Base-by-base conservation (phyloP, 2,797 vertebrate species). In the Xerus rutilus region DNA sequence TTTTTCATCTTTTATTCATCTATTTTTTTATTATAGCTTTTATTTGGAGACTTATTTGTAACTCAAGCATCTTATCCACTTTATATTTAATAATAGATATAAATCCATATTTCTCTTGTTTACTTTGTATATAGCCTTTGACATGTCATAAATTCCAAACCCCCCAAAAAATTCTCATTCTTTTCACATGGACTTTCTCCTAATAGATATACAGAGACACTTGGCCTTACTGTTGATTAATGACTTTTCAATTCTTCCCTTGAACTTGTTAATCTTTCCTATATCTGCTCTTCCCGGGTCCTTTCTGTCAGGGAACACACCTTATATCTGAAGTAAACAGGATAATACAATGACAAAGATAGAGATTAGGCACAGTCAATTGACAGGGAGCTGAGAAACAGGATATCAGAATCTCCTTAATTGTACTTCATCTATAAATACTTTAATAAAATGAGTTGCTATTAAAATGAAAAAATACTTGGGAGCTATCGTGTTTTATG, bases 221-320 rank as follows among this genome's bases (percentile, higher is more conserved):
- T 79, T 89, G 74, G 13, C 69, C 25, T 72, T 82, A 43, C 52
- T 39, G 10, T 32, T 93, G 64, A 96, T 83, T 92, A 95, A 90
- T 79, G 57, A 15, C 70, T 94, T 93, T 95, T 89, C 30, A 32
- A 7, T 84, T 89, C 54, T 94, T 65, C 35, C 39, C 45, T 85
- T 82, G 49, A 93, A 79, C 59, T 91, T 96, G 32, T 89, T 84
- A 86, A 69, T 94, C 81, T 96, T 78, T 86, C 47, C 17, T 88
- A 5, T 93, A 67, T 47, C 47, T 92, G 23, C 15, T 90, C 6
- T 94, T 92, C 28, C 15, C 30, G 85, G 23, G 30, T 47, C 52
- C 32, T 30, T 25, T 94, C 73, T 90, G 43, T 47, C 84, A 64
- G 65, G 47, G 52, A 83, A 77, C 17, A 54, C 8, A 52, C 49